A percentile compares a stretch with the other conserved stretches of the same genome.
phyloP scores from a whole-genome alignment of 2,797 vertebrate genomes.

The Amazona ochrocephala region DNA sequence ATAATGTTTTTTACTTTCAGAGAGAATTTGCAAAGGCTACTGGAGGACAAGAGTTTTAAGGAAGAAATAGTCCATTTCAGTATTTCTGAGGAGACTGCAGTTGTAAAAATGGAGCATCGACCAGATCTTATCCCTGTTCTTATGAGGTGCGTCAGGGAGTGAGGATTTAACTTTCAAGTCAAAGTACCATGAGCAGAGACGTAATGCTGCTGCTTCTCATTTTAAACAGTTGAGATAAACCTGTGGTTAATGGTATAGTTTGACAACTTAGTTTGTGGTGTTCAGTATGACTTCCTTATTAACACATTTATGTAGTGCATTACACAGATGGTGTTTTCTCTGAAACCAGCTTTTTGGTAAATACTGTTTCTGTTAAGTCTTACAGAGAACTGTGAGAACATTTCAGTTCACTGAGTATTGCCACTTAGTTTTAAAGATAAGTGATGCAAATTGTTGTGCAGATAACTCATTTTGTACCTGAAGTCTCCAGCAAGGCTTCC shows the following conservation, averaged over 20 bases:
- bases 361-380: neutral
- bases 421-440: neutral
- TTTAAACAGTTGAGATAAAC: neutral
- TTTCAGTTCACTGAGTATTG: neutral
- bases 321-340: neutral
- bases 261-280: neutral
- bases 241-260: neutral
- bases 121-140: constrained; percentile 88
- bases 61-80: constrained; percentile 96
- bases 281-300: neutral
- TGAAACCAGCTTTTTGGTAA: neutral
- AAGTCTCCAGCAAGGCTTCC: neutral
- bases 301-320: neutral
- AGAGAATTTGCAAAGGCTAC: constrained; percentile 90
- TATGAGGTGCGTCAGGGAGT: constrained; percentile 87
- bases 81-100: constrained; percentile 88
- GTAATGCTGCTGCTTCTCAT: neutral
- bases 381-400: neutral
- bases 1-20: constrained; percentile 72
- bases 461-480: neutral
- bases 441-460: neutral
- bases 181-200: neutral
- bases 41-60: constrained; percentile 95
- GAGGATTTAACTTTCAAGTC: neutral
- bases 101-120: constrained; percentile 88